Percentiles rank a stretch among this genome's conserved stretches.
Conservation (phyloP, 2,888 invertebrate species). For the Drosophila merina region DNA sequence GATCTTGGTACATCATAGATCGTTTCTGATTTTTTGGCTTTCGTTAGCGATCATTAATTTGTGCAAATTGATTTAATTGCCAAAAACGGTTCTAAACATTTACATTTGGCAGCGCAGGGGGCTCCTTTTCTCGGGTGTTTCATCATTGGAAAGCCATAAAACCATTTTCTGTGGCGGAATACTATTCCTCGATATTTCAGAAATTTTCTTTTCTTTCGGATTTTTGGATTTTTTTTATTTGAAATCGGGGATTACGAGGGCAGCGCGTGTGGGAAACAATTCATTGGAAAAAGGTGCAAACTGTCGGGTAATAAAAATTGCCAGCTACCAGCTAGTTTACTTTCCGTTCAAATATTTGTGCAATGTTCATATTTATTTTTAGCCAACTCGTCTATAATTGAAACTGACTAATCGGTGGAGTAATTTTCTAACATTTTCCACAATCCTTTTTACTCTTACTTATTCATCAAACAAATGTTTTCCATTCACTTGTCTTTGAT, state of each 20-base stretch:
- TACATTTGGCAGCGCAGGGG: constrained; percentile 14
- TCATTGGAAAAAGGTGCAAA: constrained; percentile 40
- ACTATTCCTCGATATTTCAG: constrained; percentile 42
- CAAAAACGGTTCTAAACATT: constrained; percentile 61
- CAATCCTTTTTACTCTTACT: background rate
- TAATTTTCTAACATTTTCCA: constrained; percentile 14
- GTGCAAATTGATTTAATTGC: constrained; percentile 73
- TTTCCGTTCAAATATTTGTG: constrained; percentile 35
- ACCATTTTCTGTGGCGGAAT: constrained; percentile 39
- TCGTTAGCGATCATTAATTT: constrained; percentile 58
- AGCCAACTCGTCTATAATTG: constrained; percentile 14
- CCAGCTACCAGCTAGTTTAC: constrained; percentile 35
- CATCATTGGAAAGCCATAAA: constrained; percentile 70
- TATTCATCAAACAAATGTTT: constrained; percentile 16
- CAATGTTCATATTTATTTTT: constrained; percentile 45
- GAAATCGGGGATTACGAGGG: constrained; percentile 9
- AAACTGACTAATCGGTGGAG: constrained; percentile 40
- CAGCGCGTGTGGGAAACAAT: constrained; percentile 36
- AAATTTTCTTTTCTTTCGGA: too few relatives aligned
- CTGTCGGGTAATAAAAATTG: constrained; percentile 38
- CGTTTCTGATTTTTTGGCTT: background rate
- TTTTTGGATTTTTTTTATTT: background rate
- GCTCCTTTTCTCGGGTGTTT: constrained; percentile 16
- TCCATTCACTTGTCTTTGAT: constrained; percentile 25
- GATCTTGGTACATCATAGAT: constrained; percentile 27